Conservation (phyloP, 2,797 vertebrate genomes). For the Gallinago nigripennis region DNA sequence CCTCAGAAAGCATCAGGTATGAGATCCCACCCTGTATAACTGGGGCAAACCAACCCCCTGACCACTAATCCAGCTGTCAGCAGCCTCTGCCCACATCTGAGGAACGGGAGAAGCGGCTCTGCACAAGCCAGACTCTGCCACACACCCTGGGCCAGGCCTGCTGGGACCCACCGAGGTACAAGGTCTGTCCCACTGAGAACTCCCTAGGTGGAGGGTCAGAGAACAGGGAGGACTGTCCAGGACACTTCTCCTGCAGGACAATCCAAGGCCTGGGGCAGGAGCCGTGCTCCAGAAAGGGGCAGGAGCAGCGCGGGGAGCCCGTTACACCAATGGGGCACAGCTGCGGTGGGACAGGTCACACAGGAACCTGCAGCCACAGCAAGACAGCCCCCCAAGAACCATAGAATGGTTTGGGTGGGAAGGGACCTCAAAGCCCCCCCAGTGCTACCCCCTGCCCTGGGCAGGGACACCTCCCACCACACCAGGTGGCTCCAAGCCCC, state of each 20-base stretch:
- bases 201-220: rapidly evolving
- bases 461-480: too few relatives aligned
- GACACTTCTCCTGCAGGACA: neutral
- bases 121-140: neutral
- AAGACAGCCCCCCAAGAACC: neutral
- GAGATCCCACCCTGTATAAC: too few relatives aligned
- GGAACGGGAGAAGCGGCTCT: neutral
- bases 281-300: neutral
- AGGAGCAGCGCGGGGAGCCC: neutral
- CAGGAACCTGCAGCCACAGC: neutral
- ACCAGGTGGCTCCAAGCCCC: too few relatives aligned
- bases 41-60: rapidly evolving
- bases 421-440: neutral
- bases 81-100: neutral
- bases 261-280: neutral
- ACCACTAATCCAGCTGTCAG: neutral
- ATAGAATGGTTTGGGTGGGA: neutral
- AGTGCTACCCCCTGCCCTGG: too few relatives aligned
- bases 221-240: neutral
- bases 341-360: rapidly evolving
- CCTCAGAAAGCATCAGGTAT: neutral
- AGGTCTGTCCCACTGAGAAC: neutral
- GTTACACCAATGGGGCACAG: neutral
- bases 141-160: rapidly evolving
- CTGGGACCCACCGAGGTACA: rapidly evolving